Evolutionary conservation across 2,797 vertebrate genomes (phyloP), one percentile per base, ranked within the genome.

Genomic region (Sebastes oblongus): DNA sequence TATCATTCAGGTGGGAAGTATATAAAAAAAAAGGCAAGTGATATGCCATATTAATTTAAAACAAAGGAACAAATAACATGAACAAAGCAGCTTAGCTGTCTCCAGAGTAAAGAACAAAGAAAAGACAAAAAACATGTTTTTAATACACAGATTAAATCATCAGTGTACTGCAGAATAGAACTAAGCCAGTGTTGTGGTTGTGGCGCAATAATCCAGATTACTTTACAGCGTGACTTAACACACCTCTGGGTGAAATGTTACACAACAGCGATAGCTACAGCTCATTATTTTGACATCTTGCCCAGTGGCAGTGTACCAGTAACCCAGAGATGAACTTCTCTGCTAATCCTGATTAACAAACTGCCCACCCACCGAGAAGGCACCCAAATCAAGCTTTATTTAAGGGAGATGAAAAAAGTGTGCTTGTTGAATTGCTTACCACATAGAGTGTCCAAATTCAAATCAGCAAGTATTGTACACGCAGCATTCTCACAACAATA

Each of bases 181-280:
- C 22, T 75, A 78, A 90, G 14, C 46, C 61, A 78, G 11, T 84
- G 78, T 80, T 89, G 74, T 84, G 66, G 62, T 85, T 77, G 62
- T 42, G 64, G 58, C 46, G 42, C 61, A 64, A 36, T 88, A 91
- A 92, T 92, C 91, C 84, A 85, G 88, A 90, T 93, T 92, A 92
- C 18, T 87, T 83, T 70, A 30, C 56, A 84, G 65, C 55, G 77
- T 56, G 81, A 88, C 0, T 91, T 86, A 90, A 82, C 82, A 89
- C 92, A 92, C 90, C 88, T 93, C 79, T 20, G 42, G 92, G 90
- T 88, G 85, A 92, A 93, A 90, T 86, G 84, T 88, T 83, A 89
- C 77, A 81, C 80, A 80, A 86, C 29, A 78, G 75, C 34, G 5
- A 79, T 65, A 39, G 60, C 61, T 42, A 20, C 64, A 66, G 62